Percentiles rank a stretch among this genome's conserved stretches.
phyloP scores from a whole-genome alignment of 2,888 invertebrate genomes.

The Aporophyla nigra region DNA sequence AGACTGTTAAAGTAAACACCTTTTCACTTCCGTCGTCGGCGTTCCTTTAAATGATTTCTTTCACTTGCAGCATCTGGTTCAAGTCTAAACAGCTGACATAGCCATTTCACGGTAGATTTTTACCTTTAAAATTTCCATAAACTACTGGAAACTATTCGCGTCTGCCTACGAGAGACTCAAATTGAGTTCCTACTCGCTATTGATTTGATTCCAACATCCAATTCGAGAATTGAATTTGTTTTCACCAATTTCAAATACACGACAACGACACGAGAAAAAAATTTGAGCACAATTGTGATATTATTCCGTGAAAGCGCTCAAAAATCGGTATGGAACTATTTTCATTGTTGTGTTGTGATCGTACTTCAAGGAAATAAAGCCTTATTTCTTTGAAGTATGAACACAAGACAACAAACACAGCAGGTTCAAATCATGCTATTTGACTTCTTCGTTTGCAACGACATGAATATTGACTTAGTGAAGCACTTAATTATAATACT shows the following conservation, averaged over 20 bases:
- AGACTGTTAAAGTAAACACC: no score
- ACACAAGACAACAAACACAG: no score
- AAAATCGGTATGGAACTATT: conserved; percentile 19
- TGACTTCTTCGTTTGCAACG: neutral
- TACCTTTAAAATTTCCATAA: conserved; percentile 49
- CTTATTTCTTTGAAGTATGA: no score
- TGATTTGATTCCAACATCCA: conserved; percentile 67
- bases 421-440: neutral
- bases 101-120: conserved; percentile 20
- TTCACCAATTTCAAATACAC: conserved; percentile 55
- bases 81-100: conserved; percentile 18
- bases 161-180: conserved; percentile 64
- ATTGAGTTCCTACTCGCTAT: conserved; percentile 67
- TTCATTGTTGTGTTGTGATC: neutral
- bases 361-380: neutral
- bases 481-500: no score
- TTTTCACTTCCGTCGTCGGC: neutral
- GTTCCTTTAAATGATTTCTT: neutral
- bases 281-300: conserved; percentile 16
- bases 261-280: conserved; percentile 40
- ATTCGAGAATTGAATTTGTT: conserved; percentile 67
- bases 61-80: neutral
- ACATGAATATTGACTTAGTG: no score
- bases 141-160: conserved; percentile 56
- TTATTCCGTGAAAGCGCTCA: conserved; percentile 30